These are phyloP conservation scores for Leptopilina myrica DNA, from an alignment of 2,888 invertebrate species.

Conservation along the genomic window DNA sequence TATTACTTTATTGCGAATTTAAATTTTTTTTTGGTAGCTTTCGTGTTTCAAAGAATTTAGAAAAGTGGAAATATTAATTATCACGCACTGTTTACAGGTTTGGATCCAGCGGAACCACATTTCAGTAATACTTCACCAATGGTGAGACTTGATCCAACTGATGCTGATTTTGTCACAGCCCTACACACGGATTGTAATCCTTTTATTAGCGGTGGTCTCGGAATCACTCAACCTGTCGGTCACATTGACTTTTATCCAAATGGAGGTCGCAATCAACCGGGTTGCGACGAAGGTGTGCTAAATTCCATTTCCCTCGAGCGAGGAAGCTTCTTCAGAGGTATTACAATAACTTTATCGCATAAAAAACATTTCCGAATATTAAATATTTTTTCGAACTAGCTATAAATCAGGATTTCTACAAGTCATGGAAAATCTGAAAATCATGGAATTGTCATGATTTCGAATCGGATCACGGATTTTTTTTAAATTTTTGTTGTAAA, in stretches of 20 bases:
- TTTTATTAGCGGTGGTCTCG: conserved; percentile 87
- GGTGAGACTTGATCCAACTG: conserved; percentile 90
- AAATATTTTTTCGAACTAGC: no score
- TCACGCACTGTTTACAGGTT: conserved; percentile 70
- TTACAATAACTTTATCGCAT: conserved; percentile 20
- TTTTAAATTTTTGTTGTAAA: no score
- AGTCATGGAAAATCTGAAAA: no score
- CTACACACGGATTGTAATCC: conserved; percentile 92
- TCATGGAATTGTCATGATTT: no score
- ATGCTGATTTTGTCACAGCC: conserved; percentile 93
- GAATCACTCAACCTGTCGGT: conserved; percentile 88
- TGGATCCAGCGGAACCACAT: conserved; percentile 96
- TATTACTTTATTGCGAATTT: no score
- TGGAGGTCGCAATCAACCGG: conserved; percentile 89
- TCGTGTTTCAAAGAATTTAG: no score
- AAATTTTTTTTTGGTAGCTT: no score
- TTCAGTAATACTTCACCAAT: conserved; percentile 88
- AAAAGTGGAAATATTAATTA: no score
- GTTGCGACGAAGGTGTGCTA: conserved; percentile 80
- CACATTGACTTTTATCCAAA: conserved; percentile 96
- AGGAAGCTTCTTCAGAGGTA: conserved; percentile 81
- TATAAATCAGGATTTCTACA: no score
- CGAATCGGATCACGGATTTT: no score
- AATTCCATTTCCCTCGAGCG: conserved; percentile 82
- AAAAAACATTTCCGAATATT: no score